phyloP scores from a whole-genome alignment of 1,140 invertebrate genomes.

The Nasonia giraulti region DNA sequence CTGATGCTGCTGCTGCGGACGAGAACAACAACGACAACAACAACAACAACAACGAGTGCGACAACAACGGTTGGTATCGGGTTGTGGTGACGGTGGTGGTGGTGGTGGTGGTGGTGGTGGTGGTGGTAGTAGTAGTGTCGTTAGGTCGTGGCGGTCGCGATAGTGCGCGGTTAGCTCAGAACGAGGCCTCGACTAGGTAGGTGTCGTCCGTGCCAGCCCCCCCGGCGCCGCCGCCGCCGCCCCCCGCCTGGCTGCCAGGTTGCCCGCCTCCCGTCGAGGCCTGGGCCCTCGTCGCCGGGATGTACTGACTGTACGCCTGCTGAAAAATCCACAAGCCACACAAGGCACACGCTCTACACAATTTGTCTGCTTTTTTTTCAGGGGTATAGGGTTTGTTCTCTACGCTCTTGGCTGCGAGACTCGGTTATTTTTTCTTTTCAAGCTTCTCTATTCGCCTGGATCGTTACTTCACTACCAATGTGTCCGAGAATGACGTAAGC shows the following conservation, averaged over 20 bases:
- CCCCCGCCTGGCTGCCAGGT: constrained; percentile 73
- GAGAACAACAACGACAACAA: neutral
- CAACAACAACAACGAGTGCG: neutral
- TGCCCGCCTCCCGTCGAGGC: constrained; percentile 70
- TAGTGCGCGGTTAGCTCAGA: constrained; percentile 72
- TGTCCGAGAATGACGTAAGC: neutral
- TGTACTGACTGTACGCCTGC: constrained; percentile 88
- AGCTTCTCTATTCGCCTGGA: neutral
- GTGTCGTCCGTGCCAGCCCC: constrained; percentile 81
- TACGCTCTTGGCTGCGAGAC: neutral
- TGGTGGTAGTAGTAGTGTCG: neutral
- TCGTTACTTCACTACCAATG: neutral
- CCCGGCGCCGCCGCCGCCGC: constrained; percentile 28
- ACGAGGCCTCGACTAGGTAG: constrained; percentile 88
- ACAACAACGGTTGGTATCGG: neutral
- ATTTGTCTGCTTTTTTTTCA: constrained; percentile 62
- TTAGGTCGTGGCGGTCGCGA: neutral
- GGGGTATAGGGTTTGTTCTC: neutral
- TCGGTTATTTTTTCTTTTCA: neutral
- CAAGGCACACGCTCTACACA: constrained; percentile 69
- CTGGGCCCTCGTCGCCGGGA: constrained; percentile 80
- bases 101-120: constrained; percentile 3
- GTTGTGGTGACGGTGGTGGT: neutral
- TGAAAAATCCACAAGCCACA: constrained; percentile 75
- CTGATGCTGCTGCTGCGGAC: neutral